Conservation (phyloP, 2,113 vertebrate genomes). For the Aviceda subcristata region DNA sequence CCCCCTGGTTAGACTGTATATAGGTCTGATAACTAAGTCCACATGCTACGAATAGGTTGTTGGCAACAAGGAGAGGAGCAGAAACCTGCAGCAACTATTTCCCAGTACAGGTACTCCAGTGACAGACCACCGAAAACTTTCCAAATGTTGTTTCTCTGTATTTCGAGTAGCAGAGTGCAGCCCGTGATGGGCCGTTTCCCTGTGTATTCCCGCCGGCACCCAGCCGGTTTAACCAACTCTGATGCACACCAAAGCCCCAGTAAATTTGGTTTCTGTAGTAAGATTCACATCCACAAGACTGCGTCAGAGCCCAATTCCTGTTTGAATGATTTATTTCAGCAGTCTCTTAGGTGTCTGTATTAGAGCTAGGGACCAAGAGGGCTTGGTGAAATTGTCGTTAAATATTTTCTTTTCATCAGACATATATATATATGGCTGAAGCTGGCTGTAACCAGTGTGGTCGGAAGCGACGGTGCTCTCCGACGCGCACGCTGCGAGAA, state of each 20-base stretch:
- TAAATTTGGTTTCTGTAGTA: neutral
- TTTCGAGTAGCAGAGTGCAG: neutral
- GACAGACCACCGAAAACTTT: neutral
- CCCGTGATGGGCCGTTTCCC: neutral
- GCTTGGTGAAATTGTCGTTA: neutral
- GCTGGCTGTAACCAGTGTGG: neutral
- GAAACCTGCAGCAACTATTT: neutral
- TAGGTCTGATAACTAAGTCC: neutral
- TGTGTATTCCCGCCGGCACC: neutral
- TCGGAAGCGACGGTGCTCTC: neutral
- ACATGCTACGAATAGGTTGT: neutral
- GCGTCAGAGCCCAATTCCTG: neutral
- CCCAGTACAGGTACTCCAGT: neutral
- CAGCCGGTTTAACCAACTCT: neutral
- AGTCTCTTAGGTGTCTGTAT: neutral
- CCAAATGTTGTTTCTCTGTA: neutral
- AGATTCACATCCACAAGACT: neutral
- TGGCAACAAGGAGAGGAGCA: neutral
- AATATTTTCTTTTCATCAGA: neutral
- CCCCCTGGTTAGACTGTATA: neutral
- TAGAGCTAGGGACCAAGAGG: neutral
- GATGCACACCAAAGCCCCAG: neutral
- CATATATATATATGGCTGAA: neutral
- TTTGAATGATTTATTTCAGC: neutral
- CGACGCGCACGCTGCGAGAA: neutral